phyloP scores from a whole-genome alignment of 1,140 invertebrate species.

The Magallana ariakensis region DNA sequence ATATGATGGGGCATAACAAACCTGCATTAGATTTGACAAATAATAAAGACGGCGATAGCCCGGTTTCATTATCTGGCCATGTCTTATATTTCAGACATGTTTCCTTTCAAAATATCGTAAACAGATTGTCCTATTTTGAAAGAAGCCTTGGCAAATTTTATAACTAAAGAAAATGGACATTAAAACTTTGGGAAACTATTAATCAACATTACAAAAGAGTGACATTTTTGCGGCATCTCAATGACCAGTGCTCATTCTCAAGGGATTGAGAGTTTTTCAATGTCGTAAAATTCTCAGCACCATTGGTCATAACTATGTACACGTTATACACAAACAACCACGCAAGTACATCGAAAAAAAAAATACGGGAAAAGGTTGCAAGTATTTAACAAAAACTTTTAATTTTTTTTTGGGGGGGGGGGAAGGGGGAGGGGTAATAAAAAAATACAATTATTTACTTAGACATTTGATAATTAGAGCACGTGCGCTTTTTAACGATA shows the following conservation, averaged over 20 bases:
- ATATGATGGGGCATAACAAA: slow-evolving; percentile 15
- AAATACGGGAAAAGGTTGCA: too few species aligned
- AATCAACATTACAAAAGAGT: neutral
- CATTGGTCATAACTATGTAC: too few species aligned
- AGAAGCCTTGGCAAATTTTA: slow-evolving; percentile 25
- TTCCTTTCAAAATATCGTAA: slow-evolving; percentile 33
- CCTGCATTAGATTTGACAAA: slow-evolving; percentile 29
- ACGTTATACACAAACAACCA: too few species aligned
- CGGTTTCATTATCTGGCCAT: slow-evolving; percentile 4
- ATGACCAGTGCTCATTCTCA: neutral
- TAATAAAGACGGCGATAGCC: slow-evolving; percentile 27
- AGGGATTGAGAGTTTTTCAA: neutral
- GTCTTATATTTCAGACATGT: slow-evolving; percentile 25
- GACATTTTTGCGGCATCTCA: neutral
- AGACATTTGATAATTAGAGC: too few species aligned
- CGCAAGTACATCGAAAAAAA: too few species aligned
- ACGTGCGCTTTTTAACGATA: too few species aligned
- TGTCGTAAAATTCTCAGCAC: too few species aligned
- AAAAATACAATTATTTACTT: too few species aligned
- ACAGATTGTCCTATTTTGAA: slow-evolving; percentile 32
- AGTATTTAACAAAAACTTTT: too few species aligned
- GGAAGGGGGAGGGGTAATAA: too few species aligned
- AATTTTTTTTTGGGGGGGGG: too few species aligned
- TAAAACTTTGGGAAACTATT: slow-evolving; percentile 24
- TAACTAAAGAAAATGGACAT: neutral